A percentile compares a stretch with the other conserved stretches of the same genome.
Conservation (phyloP, 2,113 vertebrate species). For the Myotis brandtii region DNA sequence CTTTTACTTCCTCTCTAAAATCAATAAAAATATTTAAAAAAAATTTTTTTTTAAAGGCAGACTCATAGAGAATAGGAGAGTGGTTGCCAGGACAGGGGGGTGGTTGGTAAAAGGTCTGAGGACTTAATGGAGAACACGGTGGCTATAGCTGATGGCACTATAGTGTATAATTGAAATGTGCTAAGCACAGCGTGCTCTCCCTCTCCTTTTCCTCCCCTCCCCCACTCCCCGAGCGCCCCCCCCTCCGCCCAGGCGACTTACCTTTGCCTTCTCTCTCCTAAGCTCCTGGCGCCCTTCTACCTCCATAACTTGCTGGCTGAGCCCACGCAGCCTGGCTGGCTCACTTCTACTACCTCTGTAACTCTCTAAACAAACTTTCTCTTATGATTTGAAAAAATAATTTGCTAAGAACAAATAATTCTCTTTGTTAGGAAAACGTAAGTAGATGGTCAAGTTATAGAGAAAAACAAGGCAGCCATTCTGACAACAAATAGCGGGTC, state of each 20-base stretch:
- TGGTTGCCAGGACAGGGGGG: too few relatives aligned
- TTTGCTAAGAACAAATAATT: not conserved
- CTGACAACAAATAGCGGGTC: not conserved
- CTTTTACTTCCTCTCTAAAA: too few relatives aligned
- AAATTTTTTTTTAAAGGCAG: not conserved
- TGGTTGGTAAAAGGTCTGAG: not conserved
- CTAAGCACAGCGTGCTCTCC: not conserved
- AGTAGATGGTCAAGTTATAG: not conserved
- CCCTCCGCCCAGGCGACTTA: fast-evolving
- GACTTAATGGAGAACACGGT: not conserved
- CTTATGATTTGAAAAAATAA: not conserved
- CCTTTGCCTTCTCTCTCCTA: not conserved
- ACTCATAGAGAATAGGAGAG: not conserved
- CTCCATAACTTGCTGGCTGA: not conserved
- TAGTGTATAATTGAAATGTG: not conserved
- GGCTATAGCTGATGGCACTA: too few relatives aligned
- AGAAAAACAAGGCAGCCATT: not conserved
- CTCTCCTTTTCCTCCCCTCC: too few relatives aligned
- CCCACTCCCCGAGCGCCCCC: fast-evolving
- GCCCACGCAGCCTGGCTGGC: not conserved
- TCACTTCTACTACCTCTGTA: not conserved
- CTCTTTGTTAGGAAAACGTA: not conserved
- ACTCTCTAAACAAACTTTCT: not conserved
- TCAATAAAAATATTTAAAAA: too few relatives aligned
- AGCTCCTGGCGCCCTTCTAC: not conserved